phyloP scores from a whole-genome alignment of 2,797 vertebrate species.

The Falco novaeseelandiae region DNA sequence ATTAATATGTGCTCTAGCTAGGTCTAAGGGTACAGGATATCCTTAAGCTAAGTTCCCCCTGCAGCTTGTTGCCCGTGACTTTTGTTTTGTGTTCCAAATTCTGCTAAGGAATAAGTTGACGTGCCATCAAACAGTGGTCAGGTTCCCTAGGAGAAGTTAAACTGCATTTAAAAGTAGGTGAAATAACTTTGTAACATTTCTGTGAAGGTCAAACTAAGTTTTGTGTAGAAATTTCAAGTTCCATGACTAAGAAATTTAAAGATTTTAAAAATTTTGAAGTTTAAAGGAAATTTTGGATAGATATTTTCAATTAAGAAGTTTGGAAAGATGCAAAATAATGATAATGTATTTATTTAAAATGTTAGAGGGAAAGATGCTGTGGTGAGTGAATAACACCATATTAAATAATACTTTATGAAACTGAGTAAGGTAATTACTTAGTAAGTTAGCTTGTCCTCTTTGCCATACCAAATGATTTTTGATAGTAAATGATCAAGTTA shows the following conservation, averaged over 20 bases:
- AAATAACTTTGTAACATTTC: neutral
- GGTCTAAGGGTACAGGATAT: neutral
- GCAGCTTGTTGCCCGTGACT: neutral
- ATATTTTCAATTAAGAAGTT: neutral
- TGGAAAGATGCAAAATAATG: neutral
- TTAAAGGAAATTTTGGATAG: neutral
- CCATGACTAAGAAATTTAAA: neutral
- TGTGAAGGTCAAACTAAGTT: neutral
- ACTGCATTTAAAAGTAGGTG: neutral
- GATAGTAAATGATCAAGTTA: neutral
- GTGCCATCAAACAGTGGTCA: neutral
- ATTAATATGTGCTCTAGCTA: neutral
- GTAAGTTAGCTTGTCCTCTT: neutral
- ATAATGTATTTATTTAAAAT: neutral
- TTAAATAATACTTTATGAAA: neutral
- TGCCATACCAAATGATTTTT: neutral
- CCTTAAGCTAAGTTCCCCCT: neutral
- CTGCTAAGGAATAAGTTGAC: neutral
- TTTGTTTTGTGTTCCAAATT: conserved; percentile 9
- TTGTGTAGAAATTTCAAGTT: neutral
- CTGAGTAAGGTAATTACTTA: neutral
- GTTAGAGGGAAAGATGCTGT: neutral
- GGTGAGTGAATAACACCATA: neutral
- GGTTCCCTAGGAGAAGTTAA: neutral
- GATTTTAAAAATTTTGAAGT: neutral